Conservation (phyloP, 2,888 invertebrate species). For the Eilema caniola region DNA sequence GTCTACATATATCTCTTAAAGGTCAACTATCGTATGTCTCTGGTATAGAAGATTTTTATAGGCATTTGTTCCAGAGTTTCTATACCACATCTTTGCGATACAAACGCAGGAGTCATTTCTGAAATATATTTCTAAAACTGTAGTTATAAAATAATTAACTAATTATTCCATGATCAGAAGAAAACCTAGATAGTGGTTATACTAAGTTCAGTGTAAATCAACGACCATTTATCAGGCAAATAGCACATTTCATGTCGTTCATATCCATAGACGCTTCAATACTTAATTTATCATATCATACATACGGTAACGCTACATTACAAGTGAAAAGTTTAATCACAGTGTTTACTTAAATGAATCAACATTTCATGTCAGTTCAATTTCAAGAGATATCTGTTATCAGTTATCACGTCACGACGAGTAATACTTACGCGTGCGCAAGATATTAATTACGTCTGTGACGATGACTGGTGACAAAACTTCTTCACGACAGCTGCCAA, state of each 20-base stretch:
- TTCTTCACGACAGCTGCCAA: slow-evolving; percentile 41
- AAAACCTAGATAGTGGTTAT: neutral
- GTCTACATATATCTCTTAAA: too few species aligned
- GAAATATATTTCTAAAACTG: too few species aligned
- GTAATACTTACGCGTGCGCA: slow-evolving; percentile 28
- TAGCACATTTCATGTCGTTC: neutral
- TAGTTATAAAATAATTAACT: neutral
- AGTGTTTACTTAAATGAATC: neutral
- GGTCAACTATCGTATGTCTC: too few species aligned
- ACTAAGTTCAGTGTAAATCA: neutral
- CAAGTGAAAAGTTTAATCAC: neutral
- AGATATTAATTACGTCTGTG: slow-evolving; percentile 27
- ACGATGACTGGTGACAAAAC: slow-evolving; percentile 40
- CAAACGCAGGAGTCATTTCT: too few species aligned
- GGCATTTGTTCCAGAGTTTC: too few species aligned
- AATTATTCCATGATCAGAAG: neutral
- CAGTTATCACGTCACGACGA: slow-evolving; percentile 29
- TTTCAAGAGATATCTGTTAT: slow-evolving; percentile 26
- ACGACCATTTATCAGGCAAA: neutral
- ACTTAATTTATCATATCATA: neutral
- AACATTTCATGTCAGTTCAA: slow-evolving; percentile 22
- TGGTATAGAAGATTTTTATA: too few species aligned
- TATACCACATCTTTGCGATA: too few species aligned
- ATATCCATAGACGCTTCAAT: neutral
- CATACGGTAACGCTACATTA: neutral